phyloP scores from a whole-genome alignment of 2,113 vertebrate species.

The Bucco capensis region DNA sequence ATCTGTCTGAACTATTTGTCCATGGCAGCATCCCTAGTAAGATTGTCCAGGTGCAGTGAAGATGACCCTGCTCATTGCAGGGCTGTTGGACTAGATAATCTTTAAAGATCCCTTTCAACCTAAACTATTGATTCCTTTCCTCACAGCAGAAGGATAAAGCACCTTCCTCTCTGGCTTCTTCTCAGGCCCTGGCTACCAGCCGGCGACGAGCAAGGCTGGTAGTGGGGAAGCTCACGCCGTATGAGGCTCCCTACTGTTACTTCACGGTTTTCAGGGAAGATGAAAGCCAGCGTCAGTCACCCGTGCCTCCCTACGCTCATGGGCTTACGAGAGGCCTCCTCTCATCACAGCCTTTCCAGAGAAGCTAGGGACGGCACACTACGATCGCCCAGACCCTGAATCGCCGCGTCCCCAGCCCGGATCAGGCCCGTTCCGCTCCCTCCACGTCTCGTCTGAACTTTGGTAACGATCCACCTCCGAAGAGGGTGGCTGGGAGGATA shows the following conservation, averaged over 20 bases:
- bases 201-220: rapidly evolving
- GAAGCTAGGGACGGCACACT: background rate
- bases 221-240: background rate
- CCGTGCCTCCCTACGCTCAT: rapidly evolving
- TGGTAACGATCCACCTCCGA: too few relatives aligned
- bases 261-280: background rate
- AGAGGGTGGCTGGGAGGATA: rapidly evolving
- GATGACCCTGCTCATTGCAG: too few relatives aligned
- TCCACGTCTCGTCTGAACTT: background rate
- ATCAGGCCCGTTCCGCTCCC: background rate
- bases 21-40: rapidly evolving
- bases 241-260: too few relatives aligned
- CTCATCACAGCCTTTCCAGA: background rate
- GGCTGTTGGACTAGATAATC: too few relatives aligned
- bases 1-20: rapidly evolving
- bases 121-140: background rate
- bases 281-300: rapidly evolving
- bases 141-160: too few relatives aligned
- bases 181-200: background rate
- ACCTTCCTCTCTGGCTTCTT: too few relatives aligned
- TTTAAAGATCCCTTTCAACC: too few relatives aligned
- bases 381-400: too few relatives aligned
- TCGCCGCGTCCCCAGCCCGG: background rate
- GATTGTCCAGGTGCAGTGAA: rapidly evolving
- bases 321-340: background rate